Conservation (phyloP, 37 sponge, comb jelly and placozoan species). For the Theonella swinhoei region DNA sequence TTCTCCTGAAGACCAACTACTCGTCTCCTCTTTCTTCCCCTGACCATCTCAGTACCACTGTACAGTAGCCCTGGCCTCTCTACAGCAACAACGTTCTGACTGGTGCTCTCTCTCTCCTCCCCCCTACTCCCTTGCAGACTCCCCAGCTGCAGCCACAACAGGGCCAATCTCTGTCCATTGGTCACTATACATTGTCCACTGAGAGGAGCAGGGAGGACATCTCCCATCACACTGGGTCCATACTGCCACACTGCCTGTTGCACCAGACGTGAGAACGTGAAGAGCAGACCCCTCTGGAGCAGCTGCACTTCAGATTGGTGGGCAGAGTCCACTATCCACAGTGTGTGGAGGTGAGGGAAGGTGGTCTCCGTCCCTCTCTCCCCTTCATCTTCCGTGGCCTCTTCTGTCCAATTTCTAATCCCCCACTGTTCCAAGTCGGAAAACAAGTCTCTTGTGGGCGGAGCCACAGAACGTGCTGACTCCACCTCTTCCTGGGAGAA, state of each 20-base stretch:
- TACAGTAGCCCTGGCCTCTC: neutral
- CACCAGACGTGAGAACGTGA: neutral
- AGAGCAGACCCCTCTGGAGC: neutral
- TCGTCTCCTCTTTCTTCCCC: neutral
- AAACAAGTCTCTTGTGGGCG: neutral
- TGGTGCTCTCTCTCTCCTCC: neutral
- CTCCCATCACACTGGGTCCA: neutral
- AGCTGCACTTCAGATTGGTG: neutral
- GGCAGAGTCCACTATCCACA: neutral
- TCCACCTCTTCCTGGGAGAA: neutral
- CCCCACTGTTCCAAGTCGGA: neutral
- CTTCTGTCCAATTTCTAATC: neutral
- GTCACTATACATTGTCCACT: neutral
- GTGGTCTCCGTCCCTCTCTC: neutral
- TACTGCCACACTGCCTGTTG: neutral
- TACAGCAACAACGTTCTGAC: neutral
- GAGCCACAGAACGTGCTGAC: neutral
- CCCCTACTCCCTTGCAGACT: neutral
- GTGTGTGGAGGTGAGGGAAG: neutral
- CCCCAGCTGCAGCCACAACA: neutral
- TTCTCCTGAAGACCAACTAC: neutral
- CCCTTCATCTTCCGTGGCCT: neutral
- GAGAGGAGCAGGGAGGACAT: neutral
- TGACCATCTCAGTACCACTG: neutral
- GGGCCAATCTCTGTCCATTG: neutral